Conservation (phyloP, 2,797 vertebrate genomes). For the Enteromius mattozi region DNA sequence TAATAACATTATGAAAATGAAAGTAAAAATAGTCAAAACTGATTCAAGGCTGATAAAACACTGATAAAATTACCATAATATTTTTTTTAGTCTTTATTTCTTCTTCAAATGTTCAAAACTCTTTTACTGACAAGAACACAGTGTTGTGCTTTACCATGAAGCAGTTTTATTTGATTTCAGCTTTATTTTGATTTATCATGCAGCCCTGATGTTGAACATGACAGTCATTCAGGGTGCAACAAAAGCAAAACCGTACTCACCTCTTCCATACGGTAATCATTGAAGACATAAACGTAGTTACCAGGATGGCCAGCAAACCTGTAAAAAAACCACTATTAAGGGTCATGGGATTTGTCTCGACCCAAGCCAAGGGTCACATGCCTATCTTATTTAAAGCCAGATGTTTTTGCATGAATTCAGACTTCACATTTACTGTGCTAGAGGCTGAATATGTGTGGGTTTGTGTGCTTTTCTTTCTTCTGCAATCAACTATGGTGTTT, state of each 20-base stretch:
- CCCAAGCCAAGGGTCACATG: not conserved
- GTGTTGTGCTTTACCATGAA: not conserved
- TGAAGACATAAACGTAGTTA: slow-evolving; percentile 91
- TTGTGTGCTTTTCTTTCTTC: not conserved
- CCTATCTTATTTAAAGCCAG: slow-evolving; percentile 34
- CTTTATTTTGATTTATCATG: not conserved
- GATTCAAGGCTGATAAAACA: not conserved
- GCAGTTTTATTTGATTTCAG: not conserved
- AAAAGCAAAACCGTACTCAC: slow-evolving; percentile 69
- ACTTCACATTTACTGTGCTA: not conserved
- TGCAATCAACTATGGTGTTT: not conserved
- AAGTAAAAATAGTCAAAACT: not conserved
- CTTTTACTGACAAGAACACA: not conserved
- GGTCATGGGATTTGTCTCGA: slow-evolving; percentile 54
- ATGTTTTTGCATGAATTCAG: slow-evolving; percentile 7
- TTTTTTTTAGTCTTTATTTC: too few relatives aligned
- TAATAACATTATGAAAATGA: not conserved
- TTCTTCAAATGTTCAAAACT: not conserved
- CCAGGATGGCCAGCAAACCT: slow-evolving; percentile 95
- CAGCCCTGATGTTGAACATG: not conserved
- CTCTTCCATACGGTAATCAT: slow-evolving; percentile 95
- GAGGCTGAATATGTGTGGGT: slow-evolving; percentile 9
- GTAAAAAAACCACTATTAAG: slow-evolving; percentile 32
- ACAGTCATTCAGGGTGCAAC: not conserved
- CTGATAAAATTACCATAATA: not conserved